A percentile compares a stretch with the other conserved stretches of the same genome.
These are phyloP conservation scores for Drosophila nr. medialis DNA, from an alignment of 2,888 invertebrate genomes.

Conservation along the genomic window DNA sequence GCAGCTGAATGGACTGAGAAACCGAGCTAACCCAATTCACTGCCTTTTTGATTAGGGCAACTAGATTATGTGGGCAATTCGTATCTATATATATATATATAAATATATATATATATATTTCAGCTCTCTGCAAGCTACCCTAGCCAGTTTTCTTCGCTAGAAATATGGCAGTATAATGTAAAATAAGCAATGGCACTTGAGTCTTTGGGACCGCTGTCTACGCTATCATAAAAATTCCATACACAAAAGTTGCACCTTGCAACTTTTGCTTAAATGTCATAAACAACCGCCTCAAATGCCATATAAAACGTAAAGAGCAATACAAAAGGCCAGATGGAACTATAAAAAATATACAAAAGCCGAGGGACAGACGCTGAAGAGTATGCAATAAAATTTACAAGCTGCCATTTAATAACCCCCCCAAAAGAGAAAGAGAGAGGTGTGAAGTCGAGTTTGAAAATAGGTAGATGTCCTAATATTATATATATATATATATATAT, in stretches of 20 bases:
- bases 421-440: constrained; percentile 11
- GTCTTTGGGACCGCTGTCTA: constrained; percentile 38
- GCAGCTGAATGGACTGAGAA: constrained; percentile 6
- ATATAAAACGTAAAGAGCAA: constrained; percentile 61
- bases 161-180: constrained; percentile 12
- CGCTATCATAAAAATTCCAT: constrained; percentile 72
- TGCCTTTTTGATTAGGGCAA: constrained; percentile 27
- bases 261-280: constrained; percentile 76
- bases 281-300: constrained; percentile 61
- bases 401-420: constrained; percentile 52
- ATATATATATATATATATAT: background rate
- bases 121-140: constrained; percentile 10
- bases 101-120: constrained; percentile 24
- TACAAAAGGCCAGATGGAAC: constrained; percentile 63
- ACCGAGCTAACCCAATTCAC: constrained; percentile 2
- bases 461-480: background rate
- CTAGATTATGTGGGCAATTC: constrained; percentile 29
- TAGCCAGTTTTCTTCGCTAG: constrained; percentile 10
- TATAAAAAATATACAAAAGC: constrained; percentile 49
- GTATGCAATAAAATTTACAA: constrained; percentile 79
- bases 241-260: constrained; percentile 77
- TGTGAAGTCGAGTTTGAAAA: background rate
- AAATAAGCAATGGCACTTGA: constrained; percentile 30
- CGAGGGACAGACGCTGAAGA: constrained; percentile 60
- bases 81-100: constrained; percentile 14